Conservation (phyloP, 2,888 invertebrate genomes). For the Podotricha telesiphe region DNA sequence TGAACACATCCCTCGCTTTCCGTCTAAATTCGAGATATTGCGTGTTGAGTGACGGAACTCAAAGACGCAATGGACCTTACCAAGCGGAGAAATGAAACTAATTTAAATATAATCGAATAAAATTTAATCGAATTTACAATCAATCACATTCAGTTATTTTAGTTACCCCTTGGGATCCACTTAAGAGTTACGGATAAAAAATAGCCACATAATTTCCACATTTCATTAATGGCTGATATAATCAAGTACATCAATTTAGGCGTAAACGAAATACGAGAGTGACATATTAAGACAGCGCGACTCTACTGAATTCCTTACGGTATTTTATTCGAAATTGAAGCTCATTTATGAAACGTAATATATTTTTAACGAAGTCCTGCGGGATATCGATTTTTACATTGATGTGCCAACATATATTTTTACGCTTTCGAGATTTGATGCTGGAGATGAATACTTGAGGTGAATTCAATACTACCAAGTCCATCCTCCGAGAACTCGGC, state of each 20-base stretch:
- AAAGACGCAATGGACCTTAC: no score
- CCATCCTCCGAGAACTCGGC: no score
- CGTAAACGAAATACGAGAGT: not conserved
- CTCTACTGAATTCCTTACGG: not conserved
- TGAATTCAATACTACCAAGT: no score
- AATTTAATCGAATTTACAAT: no score
- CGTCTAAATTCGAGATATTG: no score
- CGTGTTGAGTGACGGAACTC: no score
- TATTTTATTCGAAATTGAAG: not conserved
- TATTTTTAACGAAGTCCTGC: slow-evolving; percentile 2
- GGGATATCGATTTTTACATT: not conserved
- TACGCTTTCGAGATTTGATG: no score
- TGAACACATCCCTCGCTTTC: no score
- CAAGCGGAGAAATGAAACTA: no score
- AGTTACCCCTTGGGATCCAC: not conserved
- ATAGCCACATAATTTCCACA: not conserved
- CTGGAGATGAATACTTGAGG: no score
- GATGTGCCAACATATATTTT: not conserved
- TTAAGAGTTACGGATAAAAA: not conserved
- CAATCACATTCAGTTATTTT: no score
- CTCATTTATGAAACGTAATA: slow-evolving; percentile 1
- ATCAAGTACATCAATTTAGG: not conserved
- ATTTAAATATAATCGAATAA: no score
- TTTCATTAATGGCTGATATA: not conserved
- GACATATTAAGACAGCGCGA: slow-evolving; percentile 10